Percentiles rank a stretch among this genome's conserved stretches.
Conservation (phyloP, 2,113 vertebrate species). For the Echinops telfairi region DNA sequence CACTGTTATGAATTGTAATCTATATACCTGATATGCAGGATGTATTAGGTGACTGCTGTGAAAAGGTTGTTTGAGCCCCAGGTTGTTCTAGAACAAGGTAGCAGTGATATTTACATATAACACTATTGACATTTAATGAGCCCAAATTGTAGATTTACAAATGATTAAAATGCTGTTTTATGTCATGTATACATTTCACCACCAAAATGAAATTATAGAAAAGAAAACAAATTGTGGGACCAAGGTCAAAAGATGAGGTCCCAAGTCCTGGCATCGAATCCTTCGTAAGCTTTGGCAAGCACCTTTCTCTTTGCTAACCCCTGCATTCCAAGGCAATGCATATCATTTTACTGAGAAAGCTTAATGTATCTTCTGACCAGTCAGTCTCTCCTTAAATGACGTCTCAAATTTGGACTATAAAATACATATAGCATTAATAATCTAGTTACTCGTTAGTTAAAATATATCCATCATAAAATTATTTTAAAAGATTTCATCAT, state of each 20-base stretch:
- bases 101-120: no score
- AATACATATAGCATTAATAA: background rate
- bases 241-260: background rate
- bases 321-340: background rate
- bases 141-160: no score
- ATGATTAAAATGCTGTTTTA: no score
- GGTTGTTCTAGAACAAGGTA: no score
- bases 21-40: no score
- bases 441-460: no score
- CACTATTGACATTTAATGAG: no score
- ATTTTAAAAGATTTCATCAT: constrained; percentile 18
- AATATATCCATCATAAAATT: no score
- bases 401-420: constrained; percentile 6
- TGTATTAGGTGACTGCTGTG: no score
- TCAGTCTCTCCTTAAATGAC: constrained; percentile 42
- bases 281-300: background rate
- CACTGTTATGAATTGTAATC: no score
- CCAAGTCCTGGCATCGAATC: background rate
- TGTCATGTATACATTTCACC: background rate
- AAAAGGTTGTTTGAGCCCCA: no score
- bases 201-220: background rate
- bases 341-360: constrained; percentile 40
- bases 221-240: background rate
- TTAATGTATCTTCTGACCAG: constrained; percentile 1
- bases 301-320: background rate